Base-by-base conservation (phyloP, 2,888 invertebrate species). In the Caenorhabditis macrosperma region DNA sequence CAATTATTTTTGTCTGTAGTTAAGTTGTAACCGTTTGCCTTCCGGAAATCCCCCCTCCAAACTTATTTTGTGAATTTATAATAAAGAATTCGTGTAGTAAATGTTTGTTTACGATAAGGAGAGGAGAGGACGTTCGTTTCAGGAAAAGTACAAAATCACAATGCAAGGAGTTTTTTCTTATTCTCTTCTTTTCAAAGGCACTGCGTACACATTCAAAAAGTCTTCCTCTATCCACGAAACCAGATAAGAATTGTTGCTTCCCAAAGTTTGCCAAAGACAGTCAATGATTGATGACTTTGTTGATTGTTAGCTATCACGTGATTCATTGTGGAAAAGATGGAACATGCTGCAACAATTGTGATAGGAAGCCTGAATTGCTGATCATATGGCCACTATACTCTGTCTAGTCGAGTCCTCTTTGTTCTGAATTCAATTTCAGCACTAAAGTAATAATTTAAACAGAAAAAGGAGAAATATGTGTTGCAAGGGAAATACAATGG, bases 11-110 rank as follows among this genome's bases (percentile, higher is more conserved):
- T 20, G 17, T 61, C 17, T 54, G 52, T 71, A 64, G 72, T 57
- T 64, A 57, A 59, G n/a, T n/a, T 38, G 50, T 59, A 68, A 59
- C 44, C 20, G 12, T 33, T 20, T 44, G 12, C 17, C 20, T 44
- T 33, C 41, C 24, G 20, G 10, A 30, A 38, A 30, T 17, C 20
- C n/a, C 24, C n/a, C n/a, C n/a, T n/a, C n/a, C n/a, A n/a, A n/a
- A 0, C 15, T 55, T 67, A 44, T 38, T 41, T 17, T 17, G 54
- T 54, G n/a, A 17, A 68, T 57, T 61, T 9, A 33, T 63, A 71
- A 71, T 71, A 71, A 71, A 71, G 48, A 38, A 55, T 61, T 61
- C 46, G 54, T 28, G 55, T 71, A 71, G 71, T 15, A 4, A 22
- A 22, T 30, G n/a, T 30, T n/a, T 26, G 7, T 1, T 17, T 30